These are phyloP conservation scores for Steinernema carpocapsae DNA, from an alignment of 2,888 invertebrate species.

Conservation along the genomic window DNA sequence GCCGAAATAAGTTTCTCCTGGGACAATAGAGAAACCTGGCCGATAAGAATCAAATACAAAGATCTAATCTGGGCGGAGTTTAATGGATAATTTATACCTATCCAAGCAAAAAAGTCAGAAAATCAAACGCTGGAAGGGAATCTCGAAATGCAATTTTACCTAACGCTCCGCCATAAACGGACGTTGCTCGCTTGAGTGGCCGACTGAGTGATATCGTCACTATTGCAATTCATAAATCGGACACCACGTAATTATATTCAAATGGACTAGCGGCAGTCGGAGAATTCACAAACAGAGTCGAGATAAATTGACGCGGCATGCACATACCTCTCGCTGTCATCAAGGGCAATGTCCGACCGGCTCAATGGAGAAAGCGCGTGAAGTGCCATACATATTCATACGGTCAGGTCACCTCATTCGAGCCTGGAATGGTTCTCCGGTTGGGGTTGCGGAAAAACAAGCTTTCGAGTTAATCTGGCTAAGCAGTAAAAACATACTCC, in stretches of 20 bases:
- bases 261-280: neutral
- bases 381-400: constrained; percentile 22
- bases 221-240: constrained; percentile 3
- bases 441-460: neutral
- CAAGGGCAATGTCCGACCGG: constrained; percentile 15
- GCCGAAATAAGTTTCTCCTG: neutral
- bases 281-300: too few species aligned
- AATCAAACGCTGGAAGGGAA: too few species aligned
- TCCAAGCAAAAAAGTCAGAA: too few species aligned
- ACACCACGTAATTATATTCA: constrained; percentile 7
- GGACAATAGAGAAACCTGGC: neutral
- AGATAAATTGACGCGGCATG: neutral
- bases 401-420: too few species aligned
- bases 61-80: too few species aligned
- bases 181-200: too few species aligned
- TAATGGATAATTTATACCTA: too few species aligned
- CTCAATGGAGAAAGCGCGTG: neutral
- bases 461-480: too few species aligned
- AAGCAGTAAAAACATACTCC: too few species aligned
- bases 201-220: neutral
- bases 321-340: neutral
- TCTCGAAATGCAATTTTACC: too few species aligned
- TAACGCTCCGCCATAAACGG: too few species aligned
- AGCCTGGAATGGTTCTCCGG: too few species aligned
- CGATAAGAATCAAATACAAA: neutral